Evolutionary conservation across 2,797 vertebrate genomes (phyloP), one percentile per base, ranked within the genome.

Genomic region (Acanthurus lineatus): DNA sequence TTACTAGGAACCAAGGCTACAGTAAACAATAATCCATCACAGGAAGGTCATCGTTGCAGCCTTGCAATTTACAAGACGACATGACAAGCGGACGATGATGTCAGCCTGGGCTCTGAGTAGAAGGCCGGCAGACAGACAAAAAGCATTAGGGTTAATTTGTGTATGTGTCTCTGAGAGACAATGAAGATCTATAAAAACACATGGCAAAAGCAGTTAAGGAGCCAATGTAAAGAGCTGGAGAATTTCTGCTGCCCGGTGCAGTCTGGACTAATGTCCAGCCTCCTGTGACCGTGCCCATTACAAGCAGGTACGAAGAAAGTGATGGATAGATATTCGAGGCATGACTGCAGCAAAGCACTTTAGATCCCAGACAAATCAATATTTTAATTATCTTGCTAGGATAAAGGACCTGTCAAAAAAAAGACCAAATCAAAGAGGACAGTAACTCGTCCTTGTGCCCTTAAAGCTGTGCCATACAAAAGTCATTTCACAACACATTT

Each of bases 11-110:
- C 71, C 82, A 72, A 40, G 76, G 69, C 12, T 38, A 84, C 53
- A 44, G 80, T 69, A 79, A 86, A 83, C 58, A 85, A 49, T 10
- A 35, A 77, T 69, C 68, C 25, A 73, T 76, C 77, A 78, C 5
- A 4, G 42, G 60, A 78, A 71, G 71, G 81, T 56, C 62, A 35
- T 35, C 1, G 17, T 9, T 11, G 56, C 66, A 59, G 52, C 56
- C 51, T 47, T 35, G 58, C 51, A 25, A 71, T 74, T 74, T 15
- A 73, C 62, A 48, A 40, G 17, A 63, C 22, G 40, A 19, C 65
- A 45, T 16, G 63, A 51, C 59, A 32, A 9, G 71, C 53, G 61
- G 65, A 51, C 7, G 9, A 4, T 3, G 38, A 60, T 22, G 10
- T 11, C 11, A 53, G 58, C 42, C 48, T 56, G 67, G 58, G 40